Evolutionary conservation across 2,888 invertebrate genomes (phyloP), one percentile per base, ranked within the genome.

Genomic region (Lymantria dispar): DNA sequence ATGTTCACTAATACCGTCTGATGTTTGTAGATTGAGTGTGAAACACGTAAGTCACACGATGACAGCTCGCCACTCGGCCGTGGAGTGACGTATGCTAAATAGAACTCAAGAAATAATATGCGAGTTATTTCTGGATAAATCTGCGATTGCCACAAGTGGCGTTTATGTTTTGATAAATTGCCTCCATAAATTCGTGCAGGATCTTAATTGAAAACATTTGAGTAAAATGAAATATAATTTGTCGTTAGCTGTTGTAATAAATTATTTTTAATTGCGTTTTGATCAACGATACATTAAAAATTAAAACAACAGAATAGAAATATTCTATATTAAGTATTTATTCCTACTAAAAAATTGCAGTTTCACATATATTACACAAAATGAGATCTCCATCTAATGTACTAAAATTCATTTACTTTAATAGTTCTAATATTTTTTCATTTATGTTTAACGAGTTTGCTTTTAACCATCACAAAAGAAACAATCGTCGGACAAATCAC

Each of bases 21-120:
- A 72, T 74, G 72, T 64, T 50, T 59, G 65, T 69, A 68, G 78
- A 83, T 83, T 78, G 77, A 71, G 83, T 79, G 82, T 79, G 74
- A 77, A 78, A 68, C 60, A 68, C 62, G 64, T 48, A 52, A 60
- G 43, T 52, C 56, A 42, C n/a, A 45, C 59, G 76, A 58, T 78
- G 85, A 82, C 83, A 83, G 70, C 61, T 51, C 48, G 66, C 62
- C 64, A 67, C 70, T 76, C 75, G 70, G 43, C 72, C 68, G 67
- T 70, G 58, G 60, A 65, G 53, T 59, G 72, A 68, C 69, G 62
- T 58, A 54, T 64, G 67, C 62, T 72, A 70, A 72, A 74, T 64
- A 64, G 60, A 45, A 56, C 29, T 52, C 43, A 56, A 57, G 56
- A 60, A 57, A n/a, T 12, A 11, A 12, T 56, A 56, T 58, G 60